phyloP scores from a whole-genome alignment of 2,797 vertebrate genomes.

The Protosalanx chinensis region DNA sequence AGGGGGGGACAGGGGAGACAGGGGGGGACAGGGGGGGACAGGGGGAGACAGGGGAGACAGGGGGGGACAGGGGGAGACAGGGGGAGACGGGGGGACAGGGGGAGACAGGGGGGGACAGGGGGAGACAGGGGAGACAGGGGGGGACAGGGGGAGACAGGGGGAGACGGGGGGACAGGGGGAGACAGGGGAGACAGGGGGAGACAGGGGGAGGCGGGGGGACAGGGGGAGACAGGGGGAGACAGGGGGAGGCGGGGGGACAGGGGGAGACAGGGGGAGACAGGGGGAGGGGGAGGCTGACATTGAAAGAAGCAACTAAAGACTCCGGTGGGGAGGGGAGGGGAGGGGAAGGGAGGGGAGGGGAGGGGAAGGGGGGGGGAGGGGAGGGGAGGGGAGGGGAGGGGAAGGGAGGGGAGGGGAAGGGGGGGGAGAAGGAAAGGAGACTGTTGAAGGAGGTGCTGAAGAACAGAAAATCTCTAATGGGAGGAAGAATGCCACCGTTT shows the following conservation, averaged over 20 bases:
- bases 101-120: conserved; percentile 5
- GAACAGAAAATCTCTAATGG: conserved; percentile 23
- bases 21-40: conserved; percentile 21
- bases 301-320: background rate
- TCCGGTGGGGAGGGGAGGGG: background rate
- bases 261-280: conserved; percentile 15
- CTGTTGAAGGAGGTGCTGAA: conserved; percentile 5
- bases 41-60: conserved; percentile 3
- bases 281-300: background rate
- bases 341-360: background rate
- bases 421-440: background rate
- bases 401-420: background rate
- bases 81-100: too few species aligned
- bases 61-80: conserved; percentile 3
- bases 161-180: too few species aligned
- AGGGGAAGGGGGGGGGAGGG: background rate
- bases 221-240: background rate
- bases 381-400: background rate
- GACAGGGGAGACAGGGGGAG: too few species aligned
- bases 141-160: background rate
- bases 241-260: conserved; percentile 15
- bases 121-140: conserved; percentile 30
- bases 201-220: background rate
- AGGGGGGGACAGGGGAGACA: conserved; percentile 20
- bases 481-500: conserved; percentile 21